Evolutionary conservation across 2,888 invertebrate genomes (phyloP), one percentile per base, ranked within the genome.

Genomic region (Drosophila anomelani): DNA sequence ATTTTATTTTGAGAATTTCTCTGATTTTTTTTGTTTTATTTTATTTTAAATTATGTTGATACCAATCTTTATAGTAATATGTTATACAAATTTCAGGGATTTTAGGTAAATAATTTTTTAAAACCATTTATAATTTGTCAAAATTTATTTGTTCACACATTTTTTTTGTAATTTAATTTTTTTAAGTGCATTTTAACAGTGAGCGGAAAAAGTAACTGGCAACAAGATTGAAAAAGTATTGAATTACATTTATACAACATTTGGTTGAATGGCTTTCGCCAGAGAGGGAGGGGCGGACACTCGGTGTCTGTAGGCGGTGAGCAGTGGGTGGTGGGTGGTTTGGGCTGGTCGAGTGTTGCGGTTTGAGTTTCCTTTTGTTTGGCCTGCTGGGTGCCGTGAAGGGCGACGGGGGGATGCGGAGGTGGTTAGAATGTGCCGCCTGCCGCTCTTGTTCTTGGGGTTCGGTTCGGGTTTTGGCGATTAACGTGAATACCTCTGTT

Each of bases 191-290:
- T 13, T 51, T 64, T 64, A 34, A 64, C 66, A 47, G 64, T 64
- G 64, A 26, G 66, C 53, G 44, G 66, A 3, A 64, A 54, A 64
- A 64, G 71, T 55, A 74, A 68, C 63, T 57, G 62, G 46, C 59
- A 76, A 66, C 41, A 80, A 81, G 77, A 85, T 87, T 85, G 85
- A 75, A 85, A 87, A 86, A 88, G 86, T 86, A 86, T 86, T 86
- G 86, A 86, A 86, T 86, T 86, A 88, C 86, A 88, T 84, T 88
- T 81, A 83, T 83, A 87, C 83, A 88, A 81, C 85, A 85, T 83
- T 80, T 82, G 87, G 76, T 85, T 85, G 85, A 87, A 85, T 80
- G 75, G 85, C 87, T 82, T 79, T 75, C 73, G 68, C 63, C 61
- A 55, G 17, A 68, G 76, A 6, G 82, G 76, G 61, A 29, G 8